phyloP scores from a whole-genome alignment of 1,140 invertebrate genomes.

The Galendromus occidentalis region DNA sequence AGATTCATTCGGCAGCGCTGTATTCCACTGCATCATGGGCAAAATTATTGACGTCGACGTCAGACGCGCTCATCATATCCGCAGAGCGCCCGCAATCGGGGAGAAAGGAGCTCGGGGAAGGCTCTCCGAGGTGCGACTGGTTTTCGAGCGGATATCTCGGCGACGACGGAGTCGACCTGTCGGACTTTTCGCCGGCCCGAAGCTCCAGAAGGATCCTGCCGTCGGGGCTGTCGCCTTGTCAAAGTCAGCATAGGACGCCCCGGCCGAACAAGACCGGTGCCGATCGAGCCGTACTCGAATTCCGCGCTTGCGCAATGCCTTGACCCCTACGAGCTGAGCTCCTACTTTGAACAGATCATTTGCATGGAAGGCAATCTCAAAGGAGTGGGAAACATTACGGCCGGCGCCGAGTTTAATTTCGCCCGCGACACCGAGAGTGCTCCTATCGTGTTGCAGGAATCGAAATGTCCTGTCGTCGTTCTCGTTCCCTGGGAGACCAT shows the following conservation, averaged over 20 bases:
- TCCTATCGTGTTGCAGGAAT: slow-evolving; percentile 39
- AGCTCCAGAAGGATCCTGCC: slow-evolving; percentile 8
- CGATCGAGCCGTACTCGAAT: slow-evolving; percentile 46
- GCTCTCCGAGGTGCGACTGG: slow-evolving; percentile 16
- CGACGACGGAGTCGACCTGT: slow-evolving; percentile 23
- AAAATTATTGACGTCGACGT: slow-evolving; percentile 39
- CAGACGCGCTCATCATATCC: slow-evolving; percentile 33
- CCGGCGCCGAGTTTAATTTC: slow-evolving; percentile 58
- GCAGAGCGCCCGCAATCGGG: slow-evolving; percentile 30
- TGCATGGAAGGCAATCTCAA: slow-evolving; percentile 56
- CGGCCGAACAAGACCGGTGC: slow-evolving; percentile 22
- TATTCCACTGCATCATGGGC: slow-evolving; percentile 39
- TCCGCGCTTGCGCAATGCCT: slow-evolving; percentile 46
- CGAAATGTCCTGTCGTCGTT: slow-evolving; percentile 23
- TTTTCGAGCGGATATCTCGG: slow-evolving; percentile 20
- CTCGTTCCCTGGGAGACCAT: slow-evolving; percentile 44
- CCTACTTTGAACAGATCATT: slow-evolving; percentile 34
- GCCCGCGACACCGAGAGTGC: slow-evolving; percentile 53
- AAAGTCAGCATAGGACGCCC: neutral
- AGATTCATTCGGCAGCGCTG: slow-evolving; percentile 28
- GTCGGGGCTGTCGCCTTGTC: neutral
- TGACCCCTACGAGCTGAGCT: slow-evolving; percentile 36
- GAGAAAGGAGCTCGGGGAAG: slow-evolving; percentile 26
- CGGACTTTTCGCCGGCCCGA: slow-evolving; percentile 13
- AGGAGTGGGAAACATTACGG: slow-evolving; percentile 43